Evolutionary conservation across 2,113 vertebrate species (phyloP), one percentile per base, ranked within the genome.

Genomic region (Pteropus alecto): DNA sequence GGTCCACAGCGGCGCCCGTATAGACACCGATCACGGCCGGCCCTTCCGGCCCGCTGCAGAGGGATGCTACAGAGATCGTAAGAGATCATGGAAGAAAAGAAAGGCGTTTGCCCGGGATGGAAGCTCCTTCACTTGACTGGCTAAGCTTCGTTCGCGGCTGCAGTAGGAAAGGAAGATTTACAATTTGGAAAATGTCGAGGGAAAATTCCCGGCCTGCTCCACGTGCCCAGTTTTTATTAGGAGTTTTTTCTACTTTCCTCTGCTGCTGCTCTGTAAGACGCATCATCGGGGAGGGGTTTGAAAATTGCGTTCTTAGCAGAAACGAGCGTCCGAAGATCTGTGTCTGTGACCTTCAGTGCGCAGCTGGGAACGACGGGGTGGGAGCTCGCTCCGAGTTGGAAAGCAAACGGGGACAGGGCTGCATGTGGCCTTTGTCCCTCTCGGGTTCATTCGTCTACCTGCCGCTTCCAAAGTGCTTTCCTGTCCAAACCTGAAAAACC

Each of bases 321-420:
- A 48, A 21, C 4, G 2, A 2, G 30, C 61, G 54, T 92, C 87
- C 30, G 7, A 61, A 63, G 33, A 18, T 56, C 43, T 24, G 19
- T 5, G 38, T 11, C 33, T 8, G 30, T 41, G 78, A 85, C 84
- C 24, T 46, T 60, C 4, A 0, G 0, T 0, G 19, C 28, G 1
- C 0, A 33, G 54, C 15, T 35, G n/a, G 14, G 28, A 15, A 8
- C 19, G 3, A 7, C 2, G 35, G 11, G 33, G 16, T 9, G 4
- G 35, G 16, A 67, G 56, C 22, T n/a, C 1, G 16, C 10, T 10
- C 35, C 10, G 1, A 9, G 30, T 26, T 8, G 0, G 7, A 16
- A 28, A n/a, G 7, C 48, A 3, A 4, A 12, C 0, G 2, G 38
- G 7, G 1, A 5, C 24, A 0, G 0, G 21, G 35, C 35, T 0